phyloP scores from a whole-genome alignment of 1,140 invertebrate species.

The Drosophila persimilis region DNA sequence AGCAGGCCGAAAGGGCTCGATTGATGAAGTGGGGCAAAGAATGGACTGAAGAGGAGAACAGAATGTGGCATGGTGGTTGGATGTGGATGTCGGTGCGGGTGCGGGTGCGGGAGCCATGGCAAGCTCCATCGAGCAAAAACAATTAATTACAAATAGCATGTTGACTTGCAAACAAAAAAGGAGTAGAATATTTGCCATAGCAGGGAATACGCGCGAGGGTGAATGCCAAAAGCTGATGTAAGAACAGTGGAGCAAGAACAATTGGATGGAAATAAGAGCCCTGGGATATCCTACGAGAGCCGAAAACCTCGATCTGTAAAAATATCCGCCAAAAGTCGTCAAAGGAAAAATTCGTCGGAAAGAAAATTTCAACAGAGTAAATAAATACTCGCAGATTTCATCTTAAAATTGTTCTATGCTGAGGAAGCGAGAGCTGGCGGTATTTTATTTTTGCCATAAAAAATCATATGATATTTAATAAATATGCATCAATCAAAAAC shows the following conservation, averaged over 20 bases:
- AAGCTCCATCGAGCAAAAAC: constrained; percentile 69
- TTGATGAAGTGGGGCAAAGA: constrained; percentile 33
- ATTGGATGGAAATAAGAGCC: no score
- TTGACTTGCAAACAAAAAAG: constrained; percentile 75
- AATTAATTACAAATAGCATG: constrained; percentile 81
- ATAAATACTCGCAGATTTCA: neutral
- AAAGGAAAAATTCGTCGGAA: no score
- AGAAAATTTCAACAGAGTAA: constrained; percentile 4
- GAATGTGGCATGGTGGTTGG: constrained; percentile 3
- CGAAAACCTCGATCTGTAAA: no score
- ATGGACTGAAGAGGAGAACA: neutral
- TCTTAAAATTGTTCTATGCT: no score
- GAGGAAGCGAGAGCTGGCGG: no score
- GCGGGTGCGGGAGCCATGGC: constrained; percentile 1
- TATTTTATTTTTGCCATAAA: no score
- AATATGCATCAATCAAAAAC: no score
- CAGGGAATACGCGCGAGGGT: constrained; percentile 8
- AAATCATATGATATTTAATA: no score
- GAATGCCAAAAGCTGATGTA: constrained; percentile 2
- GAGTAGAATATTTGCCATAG: constrained; percentile 38
- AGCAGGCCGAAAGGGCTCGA: constrained; percentile 46
- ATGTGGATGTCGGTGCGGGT: neutral
- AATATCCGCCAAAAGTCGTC: no score
- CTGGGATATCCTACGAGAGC: no score
- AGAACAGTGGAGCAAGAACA: constrained; percentile 10